Percentiles rank a stretch among this genome's conserved stretches.
Conservation (phyloP, 2,797 vertebrate genomes). For the Brachymystax lenok region DNA sequence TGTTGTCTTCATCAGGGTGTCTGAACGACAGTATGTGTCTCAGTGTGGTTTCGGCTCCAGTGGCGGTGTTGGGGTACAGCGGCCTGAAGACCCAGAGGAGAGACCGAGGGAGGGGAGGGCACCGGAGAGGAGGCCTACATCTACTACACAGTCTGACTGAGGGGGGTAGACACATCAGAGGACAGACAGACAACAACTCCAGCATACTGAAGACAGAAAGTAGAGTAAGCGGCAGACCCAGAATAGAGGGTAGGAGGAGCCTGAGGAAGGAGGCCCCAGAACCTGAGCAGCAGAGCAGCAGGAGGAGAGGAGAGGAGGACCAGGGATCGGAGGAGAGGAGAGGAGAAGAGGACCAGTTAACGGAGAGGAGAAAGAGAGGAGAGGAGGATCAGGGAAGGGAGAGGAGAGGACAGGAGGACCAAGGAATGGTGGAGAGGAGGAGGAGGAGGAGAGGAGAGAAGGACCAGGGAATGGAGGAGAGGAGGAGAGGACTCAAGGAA, state of each 20-base stretch:
- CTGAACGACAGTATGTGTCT: too few species aligned
- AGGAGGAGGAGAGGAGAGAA: slow-evolving; percentile 49
- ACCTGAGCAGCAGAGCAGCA: neutral
- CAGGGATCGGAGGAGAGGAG: too few species aligned
- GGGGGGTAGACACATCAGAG: slow-evolving; percentile 31
- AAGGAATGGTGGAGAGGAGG: too few species aligned
- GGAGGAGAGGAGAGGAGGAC: slow-evolving; percentile 7
- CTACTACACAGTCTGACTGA: slow-evolving; percentile 18
- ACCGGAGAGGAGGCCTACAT: slow-evolving; percentile 30
- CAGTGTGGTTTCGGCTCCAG: too few species aligned
- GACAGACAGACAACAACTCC: slow-evolving; percentile 19
- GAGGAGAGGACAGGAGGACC: slow-evolving; percentile 10
- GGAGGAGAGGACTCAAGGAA: slow-evolving; percentile 73
- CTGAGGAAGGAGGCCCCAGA: slow-evolving; percentile 29
- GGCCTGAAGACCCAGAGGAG: slow-evolving; percentile 43
- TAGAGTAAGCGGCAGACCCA: neutral
- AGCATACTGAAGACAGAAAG: slow-evolving; percentile 14
- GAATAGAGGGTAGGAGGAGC: slow-evolving; percentile 40
- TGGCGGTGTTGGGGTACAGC: slow-evolving; percentile 20
- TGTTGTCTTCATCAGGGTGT: too few species aligned
- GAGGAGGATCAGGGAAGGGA: too few species aligned
- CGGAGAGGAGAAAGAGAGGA: too few species aligned
- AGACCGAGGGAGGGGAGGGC: slow-evolving; percentile 43
- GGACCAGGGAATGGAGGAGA: slow-evolving; percentile 62
- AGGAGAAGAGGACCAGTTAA: too few species aligned